Evolutionary conservation across 2,797 vertebrate species (phyloP).

Genomic region (Alcedo quadribrachys): DNA sequence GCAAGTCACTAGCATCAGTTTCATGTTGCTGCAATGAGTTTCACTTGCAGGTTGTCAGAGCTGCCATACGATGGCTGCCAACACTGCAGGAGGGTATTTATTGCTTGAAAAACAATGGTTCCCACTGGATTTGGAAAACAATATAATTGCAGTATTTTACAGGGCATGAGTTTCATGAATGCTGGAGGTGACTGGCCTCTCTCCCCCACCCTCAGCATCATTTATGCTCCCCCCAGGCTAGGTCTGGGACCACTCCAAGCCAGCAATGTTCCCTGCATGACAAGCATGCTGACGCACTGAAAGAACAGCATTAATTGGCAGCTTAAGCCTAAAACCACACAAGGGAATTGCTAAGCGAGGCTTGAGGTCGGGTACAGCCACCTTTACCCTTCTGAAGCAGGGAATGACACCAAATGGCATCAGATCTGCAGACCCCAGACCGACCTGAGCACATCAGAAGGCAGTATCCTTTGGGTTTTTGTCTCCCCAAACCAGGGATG

Average conservation of each 20-base stretch:
- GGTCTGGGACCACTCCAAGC: constrained; percentile 37
- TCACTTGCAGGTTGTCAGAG: constrained; percentile 23
- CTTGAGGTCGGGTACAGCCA: background rate
- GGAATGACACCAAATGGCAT: background rate
- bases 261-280: constrained; percentile 5
- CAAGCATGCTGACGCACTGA: background rate
- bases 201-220: background rate
- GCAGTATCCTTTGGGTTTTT: background rate
- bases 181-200: constrained; percentile 16
- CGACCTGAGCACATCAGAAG: background rate
- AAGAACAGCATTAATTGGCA: constrained; percentile 14
- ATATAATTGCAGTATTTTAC: constrained; percentile 45
- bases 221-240: background rate
- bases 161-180: constrained; percentile 23
- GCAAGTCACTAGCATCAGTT: constrained; percentile 11
- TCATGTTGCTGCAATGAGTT: constrained; percentile 30
- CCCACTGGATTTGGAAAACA: constrained; percentile 50
- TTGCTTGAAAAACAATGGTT: constrained; percentile 27
- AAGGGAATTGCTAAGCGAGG: constrained; percentile 19
- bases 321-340: background rate
- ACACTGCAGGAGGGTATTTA: constrained; percentile 46
- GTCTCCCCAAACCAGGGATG: background rate
- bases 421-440: background rate
- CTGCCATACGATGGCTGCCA: constrained; percentile 17
- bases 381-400: background rate